A percentile compares a stretch with the other conserved stretches of the same genome.
Evolutionary conservation across 2,113 vertebrate species (phyloP).

Genomic region (Chloropsis cyanopogon): DNA sequence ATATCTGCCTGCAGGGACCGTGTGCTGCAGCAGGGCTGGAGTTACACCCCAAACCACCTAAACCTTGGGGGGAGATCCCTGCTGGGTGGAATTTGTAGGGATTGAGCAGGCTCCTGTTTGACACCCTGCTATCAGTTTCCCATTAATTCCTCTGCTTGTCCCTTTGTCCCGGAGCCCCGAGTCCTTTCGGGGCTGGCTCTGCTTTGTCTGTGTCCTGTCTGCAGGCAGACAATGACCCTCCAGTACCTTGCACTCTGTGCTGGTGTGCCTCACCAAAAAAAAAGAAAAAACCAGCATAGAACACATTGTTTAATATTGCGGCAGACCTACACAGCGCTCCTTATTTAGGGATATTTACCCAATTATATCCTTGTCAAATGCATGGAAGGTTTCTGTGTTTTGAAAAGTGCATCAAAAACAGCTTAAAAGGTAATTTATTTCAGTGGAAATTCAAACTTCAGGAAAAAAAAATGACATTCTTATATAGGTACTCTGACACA

Average conservation of each 20-base stretch:
- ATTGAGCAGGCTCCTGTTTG: neutral
- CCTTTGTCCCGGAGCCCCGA: constrained; percentile 14
- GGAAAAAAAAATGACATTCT: neutral
- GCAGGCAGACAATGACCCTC: neutral
- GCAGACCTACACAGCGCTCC: neutral
- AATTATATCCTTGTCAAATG: neutral
- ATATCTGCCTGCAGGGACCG: neutral
- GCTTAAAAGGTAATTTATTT: neutral
- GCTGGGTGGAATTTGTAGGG: neutral
- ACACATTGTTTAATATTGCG: too few relatives aligned
- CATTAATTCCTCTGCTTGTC: neutral
- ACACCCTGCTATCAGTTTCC: neutral
- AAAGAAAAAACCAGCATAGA: neutral
- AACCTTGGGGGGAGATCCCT: neutral
- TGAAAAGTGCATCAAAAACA: neutral
- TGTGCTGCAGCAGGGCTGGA: neutral
- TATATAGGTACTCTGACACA: neutral
- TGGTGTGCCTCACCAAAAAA: neutral
- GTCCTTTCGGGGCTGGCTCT: neutral
- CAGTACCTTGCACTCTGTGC: neutral
- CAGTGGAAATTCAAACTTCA: neutral
- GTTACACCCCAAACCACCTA: neutral
- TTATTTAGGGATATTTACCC: neutral
- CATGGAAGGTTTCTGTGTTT: neutral
- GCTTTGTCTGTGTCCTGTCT: neutral